Conservation (phyloP, 1,140 invertebrate genomes). For the Oedothorax gibbosus region DNA sequence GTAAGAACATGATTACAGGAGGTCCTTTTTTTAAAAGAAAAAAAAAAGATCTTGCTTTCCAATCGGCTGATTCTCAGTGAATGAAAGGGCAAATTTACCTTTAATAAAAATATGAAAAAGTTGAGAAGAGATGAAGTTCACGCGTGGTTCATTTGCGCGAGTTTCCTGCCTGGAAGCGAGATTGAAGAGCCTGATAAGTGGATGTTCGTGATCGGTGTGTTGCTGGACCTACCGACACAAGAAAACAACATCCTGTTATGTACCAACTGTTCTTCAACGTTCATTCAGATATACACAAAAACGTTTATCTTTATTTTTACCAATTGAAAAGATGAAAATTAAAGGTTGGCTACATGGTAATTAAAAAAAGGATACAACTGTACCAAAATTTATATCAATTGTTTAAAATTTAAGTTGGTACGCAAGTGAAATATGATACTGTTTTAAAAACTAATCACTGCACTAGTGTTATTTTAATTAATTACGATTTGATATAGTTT, state of each 20-base stretch:
- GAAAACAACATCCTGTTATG: neutral
- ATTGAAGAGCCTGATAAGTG: conserved; percentile 46
- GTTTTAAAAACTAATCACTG: too few species aligned
- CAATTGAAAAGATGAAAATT: too few species aligned
- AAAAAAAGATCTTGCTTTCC: conserved; percentile 48
- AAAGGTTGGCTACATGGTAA: too few species aligned
- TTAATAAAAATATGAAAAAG: neutral
- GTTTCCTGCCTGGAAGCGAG: conserved; percentile 49
- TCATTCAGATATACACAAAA: too few species aligned
- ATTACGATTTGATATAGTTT: too few species aligned
- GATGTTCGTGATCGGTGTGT: conserved; percentile 32
- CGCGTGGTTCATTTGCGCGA: conserved; percentile 42
- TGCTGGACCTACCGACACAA: conserved; percentile 24
- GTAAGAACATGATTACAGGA: conserved; percentile 14
- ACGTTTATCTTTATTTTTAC: too few species aligned
- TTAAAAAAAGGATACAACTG: too few species aligned
- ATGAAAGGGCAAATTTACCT: neutral
- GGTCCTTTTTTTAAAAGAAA: neutral
- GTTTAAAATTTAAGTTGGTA: too few species aligned
- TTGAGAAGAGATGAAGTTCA: neutral
- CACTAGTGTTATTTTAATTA: too few species aligned
- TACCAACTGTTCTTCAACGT: too few species aligned
- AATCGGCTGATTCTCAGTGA: conserved; percentile 28
- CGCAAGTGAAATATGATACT: too few species aligned
- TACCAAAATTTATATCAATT: too few species aligned